These are phyloP conservation scores for Megaleporinus macrocephalus DNA, from an alignment of 2,113 vertebrate genomes.

Conservation along the genomic window DNA sequence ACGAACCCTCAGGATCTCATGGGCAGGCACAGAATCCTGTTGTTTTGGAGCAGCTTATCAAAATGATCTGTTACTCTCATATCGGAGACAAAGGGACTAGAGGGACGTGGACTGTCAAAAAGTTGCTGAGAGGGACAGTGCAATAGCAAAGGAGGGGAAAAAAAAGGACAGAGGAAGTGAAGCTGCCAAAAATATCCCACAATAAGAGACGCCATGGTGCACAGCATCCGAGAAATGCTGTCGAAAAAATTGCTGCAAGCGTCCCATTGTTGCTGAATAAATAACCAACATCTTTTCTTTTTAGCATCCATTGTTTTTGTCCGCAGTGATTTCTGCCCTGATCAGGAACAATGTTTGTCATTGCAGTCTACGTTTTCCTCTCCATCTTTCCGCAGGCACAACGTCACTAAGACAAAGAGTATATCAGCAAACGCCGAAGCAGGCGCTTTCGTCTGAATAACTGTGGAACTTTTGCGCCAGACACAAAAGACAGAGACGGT, in stretches of 20 bases:
- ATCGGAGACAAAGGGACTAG: slow-evolving; percentile 17
- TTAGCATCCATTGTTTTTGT: slow-evolving; percentile 12
- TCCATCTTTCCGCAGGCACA: background rate
- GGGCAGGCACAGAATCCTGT: background rate
- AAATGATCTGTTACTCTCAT: slow-evolving; percentile 8
- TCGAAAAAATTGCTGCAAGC: background rate
- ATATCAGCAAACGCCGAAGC: background rate
- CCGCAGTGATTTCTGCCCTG: background rate
- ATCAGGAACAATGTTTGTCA: slow-evolving; percentile 19
- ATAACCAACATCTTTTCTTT: background rate
- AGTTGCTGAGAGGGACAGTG: slow-evolving; percentile 24
- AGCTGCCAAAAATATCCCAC: background rate
- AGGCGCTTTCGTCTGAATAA: background rate
- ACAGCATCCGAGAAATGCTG: background rate
- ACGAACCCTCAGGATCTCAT: background rate
- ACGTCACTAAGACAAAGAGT: background rate
- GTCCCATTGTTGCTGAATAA: slow-evolving; percentile 9
- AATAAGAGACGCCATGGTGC: slow-evolving; percentile 13
- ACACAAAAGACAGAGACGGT: slow-evolving; percentile 27
- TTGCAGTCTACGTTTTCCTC: background rate
- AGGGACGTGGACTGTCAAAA: slow-evolving; percentile 28
- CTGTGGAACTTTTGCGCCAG: background rate
- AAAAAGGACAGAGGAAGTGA: background rate
- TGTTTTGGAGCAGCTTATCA: slow-evolving; percentile 22
- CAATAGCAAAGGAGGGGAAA: background rate